These are phyloP conservation scores for Penaeus chinensis DNA, from an alignment of 1,140 invertebrate species.

Conservation along the genomic window DNA sequence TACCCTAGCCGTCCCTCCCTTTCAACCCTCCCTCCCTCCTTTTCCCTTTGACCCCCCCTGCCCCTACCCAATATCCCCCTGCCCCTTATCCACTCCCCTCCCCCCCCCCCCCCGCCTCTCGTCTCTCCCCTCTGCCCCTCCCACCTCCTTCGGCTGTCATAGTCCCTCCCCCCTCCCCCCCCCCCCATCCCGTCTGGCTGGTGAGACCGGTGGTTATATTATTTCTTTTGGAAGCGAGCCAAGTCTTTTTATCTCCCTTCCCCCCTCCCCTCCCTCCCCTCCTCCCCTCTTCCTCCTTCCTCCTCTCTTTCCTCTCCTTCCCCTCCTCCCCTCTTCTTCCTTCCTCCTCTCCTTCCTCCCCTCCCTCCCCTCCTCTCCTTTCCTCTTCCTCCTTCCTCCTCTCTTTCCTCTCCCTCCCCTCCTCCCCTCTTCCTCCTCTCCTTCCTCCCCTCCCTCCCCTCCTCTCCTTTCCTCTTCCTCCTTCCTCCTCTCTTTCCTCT, in stretches of 20 bases:
- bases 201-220: too few relatives aligned
- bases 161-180: background rate
- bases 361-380: background rate
- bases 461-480: background rate
- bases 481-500: background rate
- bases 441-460: background rate
- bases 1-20: too few relatives aligned
- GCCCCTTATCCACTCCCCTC: background rate
- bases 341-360: background rate
- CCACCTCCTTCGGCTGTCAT: background rate
- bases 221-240: too few relatives aligned
- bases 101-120: background rate
- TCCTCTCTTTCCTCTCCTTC: background rate
- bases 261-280: background rate
- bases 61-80: too few relatives aligned
- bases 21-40: too few relatives aligned
- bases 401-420: background rate
- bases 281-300: too few relatives aligned
- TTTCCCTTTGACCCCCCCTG: background rate
- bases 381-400: background rate
- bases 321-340: background rate
- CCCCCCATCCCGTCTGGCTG: background rate
- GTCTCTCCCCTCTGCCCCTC: background rate
- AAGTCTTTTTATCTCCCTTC: background rate
- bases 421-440: background rate